Evolutionary conservation across 2,888 invertebrate genomes (phyloP), one percentile per base, ranked within the genome.

Genomic region (Xylophagus ater): DNA sequence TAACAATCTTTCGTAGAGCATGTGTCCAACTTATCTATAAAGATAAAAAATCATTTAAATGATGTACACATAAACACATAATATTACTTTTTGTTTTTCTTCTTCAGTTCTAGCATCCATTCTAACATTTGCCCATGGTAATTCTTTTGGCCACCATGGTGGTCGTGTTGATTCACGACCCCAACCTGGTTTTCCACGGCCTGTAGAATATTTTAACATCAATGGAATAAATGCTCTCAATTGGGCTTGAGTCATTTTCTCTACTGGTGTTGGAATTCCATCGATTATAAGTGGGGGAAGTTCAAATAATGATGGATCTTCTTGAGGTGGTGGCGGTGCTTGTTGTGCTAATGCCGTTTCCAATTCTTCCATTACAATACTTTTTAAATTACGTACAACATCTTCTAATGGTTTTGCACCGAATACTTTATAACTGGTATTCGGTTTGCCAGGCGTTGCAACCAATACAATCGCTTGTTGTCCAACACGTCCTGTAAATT

Each of bases 171-270:
- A 90, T 59, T 90, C 90, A 53, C 93, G 77, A 4, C 96, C 96
- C 96, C 96, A 96, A 26, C 94, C 94, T 30, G 94, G 96, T 66
- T 96, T 96, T 47, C 94, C 94, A 51, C 94, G 73, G 56, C 87
- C 92, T 50, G 94, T 96, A 4, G 93, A 93, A 66, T 93, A 94
- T 69, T 96, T 96, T 57, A 96, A 72, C 94, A 96, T 96, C 53
- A 96, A 75, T 47, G 94, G 94, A 55, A 96, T 96, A 67, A 96
- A 96, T 42, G 93, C 93, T 54, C 96, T 68, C 44, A 96, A 70
- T 67, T 96, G 94, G 38, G 94, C 94, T 71, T 94, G 93, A 26
- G 94, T 96, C 96, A 96, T 96, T 74, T 96, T 96, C 69, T 96
- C 94, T 1, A 96, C 93, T 12, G 94, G 93, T 44, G 94, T 96